Evolutionary conservation across 2,113 vertebrate genomes (phyloP).

Genomic region (Varanus komodoensis): DNA sequence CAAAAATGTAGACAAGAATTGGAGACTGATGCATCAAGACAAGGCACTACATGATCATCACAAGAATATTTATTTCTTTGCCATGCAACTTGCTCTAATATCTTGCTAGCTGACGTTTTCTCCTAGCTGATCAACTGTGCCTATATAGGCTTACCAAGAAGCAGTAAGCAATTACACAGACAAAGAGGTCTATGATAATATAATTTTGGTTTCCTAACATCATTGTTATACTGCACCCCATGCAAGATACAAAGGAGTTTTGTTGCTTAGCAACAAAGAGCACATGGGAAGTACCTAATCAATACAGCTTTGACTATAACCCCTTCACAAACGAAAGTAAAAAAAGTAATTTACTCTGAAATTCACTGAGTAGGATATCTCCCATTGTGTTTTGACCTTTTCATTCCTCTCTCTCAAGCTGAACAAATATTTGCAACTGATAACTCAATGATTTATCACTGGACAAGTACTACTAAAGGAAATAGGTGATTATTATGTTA

Average conservation of each 20-base stretch:
- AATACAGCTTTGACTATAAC: conserved; percentile 41
- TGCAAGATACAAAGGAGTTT: conserved; percentile 46
- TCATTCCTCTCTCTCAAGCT: conserved; percentile 50
- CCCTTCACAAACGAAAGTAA: conserved; percentile 66
- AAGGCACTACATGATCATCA: not conserved
- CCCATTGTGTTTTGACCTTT: conserved; percentile 62
- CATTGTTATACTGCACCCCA: conserved; percentile 42
- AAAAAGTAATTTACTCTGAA: conserved; percentile 66
- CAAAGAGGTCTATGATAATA: conserved; percentile 5
- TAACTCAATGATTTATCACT: conserved; percentile 65
- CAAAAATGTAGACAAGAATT: not conserved
- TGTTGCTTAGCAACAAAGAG: conserved; percentile 63
- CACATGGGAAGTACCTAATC: conserved; percentile 48
- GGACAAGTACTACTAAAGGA: conserved; percentile 51
- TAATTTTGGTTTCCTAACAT: conserved; percentile 10
- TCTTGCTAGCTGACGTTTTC: not conserved
- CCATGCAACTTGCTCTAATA: not conserved
- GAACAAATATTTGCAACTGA: conserved; percentile 69
- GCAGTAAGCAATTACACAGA: conserved; percentile 3
- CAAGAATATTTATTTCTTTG: not conserved
- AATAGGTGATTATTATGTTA: conserved; percentile 61
- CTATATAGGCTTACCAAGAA: conserved; percentile 18
- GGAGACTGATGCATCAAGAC: not conserved
- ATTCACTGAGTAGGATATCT: conserved; percentile 42
- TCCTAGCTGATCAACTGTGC: not conserved